Percentiles rank a stretch among this genome's conserved stretches.
These are phyloP conservation scores for Nymphicus hollandicus DNA, from an alignment of 2,113 vertebrate genomes.

Conservation along the genomic window DNA sequence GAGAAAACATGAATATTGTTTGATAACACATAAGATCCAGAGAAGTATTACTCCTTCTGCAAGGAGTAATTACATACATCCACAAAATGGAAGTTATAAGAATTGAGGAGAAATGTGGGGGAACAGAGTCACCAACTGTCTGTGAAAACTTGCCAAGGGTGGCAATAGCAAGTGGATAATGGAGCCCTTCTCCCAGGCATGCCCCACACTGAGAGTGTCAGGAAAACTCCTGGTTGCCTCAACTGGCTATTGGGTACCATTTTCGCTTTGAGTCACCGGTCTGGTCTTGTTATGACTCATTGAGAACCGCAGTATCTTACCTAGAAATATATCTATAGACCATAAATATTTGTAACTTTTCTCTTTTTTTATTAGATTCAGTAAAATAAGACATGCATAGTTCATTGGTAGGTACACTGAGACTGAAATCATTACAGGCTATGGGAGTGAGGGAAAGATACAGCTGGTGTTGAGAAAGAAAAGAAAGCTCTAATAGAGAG, in stretches of 20 bases:
- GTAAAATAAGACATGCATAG: fast-evolving
- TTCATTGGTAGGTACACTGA: background rate
- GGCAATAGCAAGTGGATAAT: background rate
- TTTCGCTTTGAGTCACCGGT: background rate
- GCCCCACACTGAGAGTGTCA: background rate
- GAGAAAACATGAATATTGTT: background rate
- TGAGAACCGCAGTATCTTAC: background rate
- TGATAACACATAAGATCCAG: background rate
- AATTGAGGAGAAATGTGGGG: fast-evolving
- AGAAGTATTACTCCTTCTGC: background rate
- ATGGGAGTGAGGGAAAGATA: background rate
- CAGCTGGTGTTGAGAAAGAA: background rate
- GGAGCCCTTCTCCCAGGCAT: background rate
- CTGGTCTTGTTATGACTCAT: background rate
- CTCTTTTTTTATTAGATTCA: background rate
- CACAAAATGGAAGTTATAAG: background rate
- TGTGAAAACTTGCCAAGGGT: background rate
- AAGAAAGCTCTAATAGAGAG: background rate
- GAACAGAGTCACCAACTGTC: background rate
- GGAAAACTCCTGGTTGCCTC: background rate
- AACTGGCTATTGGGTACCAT: background rate
- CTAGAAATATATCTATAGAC: background rate
- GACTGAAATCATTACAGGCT: background rate
- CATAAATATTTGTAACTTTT: background rate
- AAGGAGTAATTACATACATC: background rate